These are phyloP conservation scores for Alsophila aescularia DNA, from an alignment of 2,888 invertebrate species.

Conservation along the genomic window DNA sequence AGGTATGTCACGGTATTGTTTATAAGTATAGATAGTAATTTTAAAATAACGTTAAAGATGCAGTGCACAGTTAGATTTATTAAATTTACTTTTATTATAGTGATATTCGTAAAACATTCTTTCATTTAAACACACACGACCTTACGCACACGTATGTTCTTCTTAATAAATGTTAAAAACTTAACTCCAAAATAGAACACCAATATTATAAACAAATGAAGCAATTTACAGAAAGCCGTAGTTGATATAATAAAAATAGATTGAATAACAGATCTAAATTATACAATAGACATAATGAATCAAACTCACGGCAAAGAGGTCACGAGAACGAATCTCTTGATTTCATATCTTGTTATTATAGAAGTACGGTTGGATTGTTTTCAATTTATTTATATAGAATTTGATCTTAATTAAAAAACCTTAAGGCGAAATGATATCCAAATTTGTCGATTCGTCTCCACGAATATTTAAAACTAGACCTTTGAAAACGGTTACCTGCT, in stretches of 20 bases:
- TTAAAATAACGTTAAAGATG: not conserved
- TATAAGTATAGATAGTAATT: not conserved
- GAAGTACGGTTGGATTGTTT: slow-evolving; percentile 19
- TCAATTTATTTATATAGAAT: slow-evolving; percentile 12
- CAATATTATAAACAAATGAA: slow-evolving; percentile 11
- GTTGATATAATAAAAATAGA: slow-evolving; percentile 16
- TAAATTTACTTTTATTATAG: too few relatives aligned
- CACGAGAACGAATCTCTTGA: slow-evolving; percentile 23
- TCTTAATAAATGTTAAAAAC: too few relatives aligned
- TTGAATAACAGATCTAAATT: slow-evolving; percentile 17
- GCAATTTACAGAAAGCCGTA: slow-evolving; percentile 12
- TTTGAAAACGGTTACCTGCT: too few relatives aligned
- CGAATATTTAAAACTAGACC: too few relatives aligned
- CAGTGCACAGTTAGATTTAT: too few relatives aligned
- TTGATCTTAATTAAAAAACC: not conserved
- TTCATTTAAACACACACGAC: too few relatives aligned
- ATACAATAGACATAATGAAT: slow-evolving; percentile 28
- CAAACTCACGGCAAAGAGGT: slow-evolving; percentile 31
- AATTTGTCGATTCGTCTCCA: too few relatives aligned
- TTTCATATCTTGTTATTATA: slow-evolving; percentile 23
- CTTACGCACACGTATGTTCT: too few relatives aligned
- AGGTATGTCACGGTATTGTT: too few relatives aligned
- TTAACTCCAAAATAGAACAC: not conserved
- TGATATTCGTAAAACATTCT: too few relatives aligned
- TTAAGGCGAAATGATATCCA: too few relatives aligned